phyloP scores from a whole-genome alignment of 2,888 invertebrate species.

The Rhodophaea formosa region DNA sequence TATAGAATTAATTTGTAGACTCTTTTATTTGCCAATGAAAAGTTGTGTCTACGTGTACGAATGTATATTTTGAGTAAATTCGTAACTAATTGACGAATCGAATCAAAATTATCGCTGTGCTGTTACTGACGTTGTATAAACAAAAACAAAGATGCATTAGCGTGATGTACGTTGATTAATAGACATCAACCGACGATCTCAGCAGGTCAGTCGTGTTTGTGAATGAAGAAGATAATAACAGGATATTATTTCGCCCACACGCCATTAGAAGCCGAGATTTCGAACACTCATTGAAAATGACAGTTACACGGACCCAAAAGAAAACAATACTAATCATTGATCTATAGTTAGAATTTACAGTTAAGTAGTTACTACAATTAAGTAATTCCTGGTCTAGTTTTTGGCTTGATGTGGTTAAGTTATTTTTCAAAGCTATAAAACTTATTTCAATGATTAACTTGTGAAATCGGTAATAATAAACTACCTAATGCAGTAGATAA shows the following conservation, averaged over 20 bases:
- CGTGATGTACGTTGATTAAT: conserved; percentile 53
- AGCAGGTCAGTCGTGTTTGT: conserved; percentile 40
- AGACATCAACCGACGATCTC: conserved; percentile 41
- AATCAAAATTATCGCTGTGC: conserved; percentile 9
- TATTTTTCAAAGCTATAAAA: no score
- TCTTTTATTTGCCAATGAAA: no score
- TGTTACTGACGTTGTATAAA: conserved; percentile 55
- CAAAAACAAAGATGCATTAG: conserved; percentile 69
- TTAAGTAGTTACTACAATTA: not conserved
- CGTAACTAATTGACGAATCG: conserved; percentile 5
- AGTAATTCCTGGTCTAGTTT: no score
- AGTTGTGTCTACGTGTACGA: no score
- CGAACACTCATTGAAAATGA: conserved; percentile 14
- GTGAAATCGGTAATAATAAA: no score
- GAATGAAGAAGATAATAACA: conserved; percentile 46
- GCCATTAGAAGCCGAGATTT: conserved; percentile 18
- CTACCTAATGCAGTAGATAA: no score
- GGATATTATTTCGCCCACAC: conserved; percentile 43
- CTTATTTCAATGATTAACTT: no score
- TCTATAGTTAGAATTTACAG: not conserved
- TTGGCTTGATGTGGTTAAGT: no score
- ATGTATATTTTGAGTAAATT: not conserved
- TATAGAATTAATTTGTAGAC: not conserved
- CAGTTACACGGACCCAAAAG: conserved; percentile 13
- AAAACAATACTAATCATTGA: conserved; percentile 1